Evolutionary conservation across 2,888 invertebrate species (phyloP), one percentile per base, ranked within the genome.

Genomic region (Drosophila antonietae): DNA sequence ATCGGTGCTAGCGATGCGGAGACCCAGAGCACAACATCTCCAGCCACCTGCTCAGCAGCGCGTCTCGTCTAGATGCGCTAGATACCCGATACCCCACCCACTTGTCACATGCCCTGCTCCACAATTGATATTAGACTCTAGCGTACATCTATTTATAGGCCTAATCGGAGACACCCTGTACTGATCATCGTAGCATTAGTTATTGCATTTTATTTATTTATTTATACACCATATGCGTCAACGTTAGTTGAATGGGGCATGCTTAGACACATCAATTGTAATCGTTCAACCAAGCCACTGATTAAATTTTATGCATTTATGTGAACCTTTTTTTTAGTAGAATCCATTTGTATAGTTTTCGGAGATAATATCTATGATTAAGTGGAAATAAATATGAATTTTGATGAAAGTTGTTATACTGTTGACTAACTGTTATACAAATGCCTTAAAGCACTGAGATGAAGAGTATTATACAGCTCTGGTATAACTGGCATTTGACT

Each of bases 271-370:
- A 20, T 44, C 72, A 47, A 53, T 75, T 75, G 74, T 78, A 73
- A 71, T 68, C 35, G 60, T 68, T 64, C 63, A 75, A 75, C 68
- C 59, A 82, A 73, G 85, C 82, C 82, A 82, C 82, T 88, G 82
- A 82, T 88, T 88, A 82, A 62, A 85, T 68, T 55, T 39, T 85
- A 88, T 76, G 70, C 70, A 71, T 82, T 65, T 81, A 68, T 64
- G 58, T 66, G 44, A 61, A 44, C 14, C n/a, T 31, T n/a, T 47
- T 31, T 31, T 2, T 41, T 33, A 37, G n/a, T 41, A 3, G 7
- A 64, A 37, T 15, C 35, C 31, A 39, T 28, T 64, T 49, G 41
- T 64, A 51, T 12, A 35, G 10, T 15, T 18, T 2, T 18, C 37
- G n/a, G 14, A 39, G 15, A 20, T 28, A 35, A 28, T 31, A 20